These are phyloP conservation scores for Puntigrus tetrazona DNA, from an alignment of 2,113 vertebrate species.

Conservation along the genomic window DNA sequence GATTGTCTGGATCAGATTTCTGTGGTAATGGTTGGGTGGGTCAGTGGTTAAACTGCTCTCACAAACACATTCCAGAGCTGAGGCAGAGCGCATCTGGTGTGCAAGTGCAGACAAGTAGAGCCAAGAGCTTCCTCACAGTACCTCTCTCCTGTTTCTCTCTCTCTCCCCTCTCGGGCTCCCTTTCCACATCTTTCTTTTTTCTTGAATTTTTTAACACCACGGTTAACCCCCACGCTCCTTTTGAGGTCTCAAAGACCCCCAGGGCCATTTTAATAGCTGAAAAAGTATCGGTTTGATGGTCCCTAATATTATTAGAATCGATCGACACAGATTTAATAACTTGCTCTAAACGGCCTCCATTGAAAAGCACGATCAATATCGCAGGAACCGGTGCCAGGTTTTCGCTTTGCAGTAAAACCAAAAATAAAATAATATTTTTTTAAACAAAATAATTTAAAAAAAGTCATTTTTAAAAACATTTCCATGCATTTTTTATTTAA, in stretches of 20 bases:
- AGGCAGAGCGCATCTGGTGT: conserved; percentile 58
- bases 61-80: conserved; percentile 60
- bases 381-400: neutral
- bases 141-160: conserved; percentile 28
- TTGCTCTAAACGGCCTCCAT: neutral
- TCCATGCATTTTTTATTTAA: too few species aligned
- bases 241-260: neutral
- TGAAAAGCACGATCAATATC: neutral
- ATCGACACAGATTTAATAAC: neutral
- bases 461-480: too few species aligned
- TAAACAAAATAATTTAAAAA: neutral
- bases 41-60: conserved; percentile 59
- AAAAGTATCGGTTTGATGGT: neutral
- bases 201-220: conserved; percentile 36
- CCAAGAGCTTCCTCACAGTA: conserved; percentile 47
- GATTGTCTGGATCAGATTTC: conserved; percentile 59
- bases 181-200: neutral
- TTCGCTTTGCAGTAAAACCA: neutral
- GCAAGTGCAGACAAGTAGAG: conserved; percentile 58
- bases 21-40: conserved; percentile 60
- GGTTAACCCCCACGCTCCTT: conserved; percentile 21
- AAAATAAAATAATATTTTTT: neutral
- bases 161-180: neutral
- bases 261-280: neutral
- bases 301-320: neutral